Percentiles rank a stretch among this genome's conserved stretches.
Evolutionary conservation across 2,113 vertebrate genomes (phyloP).

Genomic region (Isichthys henryi): DNA sequence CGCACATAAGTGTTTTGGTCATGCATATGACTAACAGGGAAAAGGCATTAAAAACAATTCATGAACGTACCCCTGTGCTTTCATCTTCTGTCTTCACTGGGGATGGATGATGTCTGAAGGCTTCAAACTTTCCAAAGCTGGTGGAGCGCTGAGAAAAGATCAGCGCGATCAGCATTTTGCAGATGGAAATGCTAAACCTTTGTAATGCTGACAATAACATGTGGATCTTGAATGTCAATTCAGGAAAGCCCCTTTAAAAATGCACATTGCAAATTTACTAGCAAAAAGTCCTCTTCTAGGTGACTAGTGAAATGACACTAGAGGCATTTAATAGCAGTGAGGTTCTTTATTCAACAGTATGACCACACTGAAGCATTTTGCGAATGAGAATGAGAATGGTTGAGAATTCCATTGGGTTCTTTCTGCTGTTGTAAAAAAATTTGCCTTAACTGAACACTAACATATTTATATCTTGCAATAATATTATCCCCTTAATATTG

Average conservation of each 20-base stretch:
- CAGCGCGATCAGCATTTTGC: neutral
- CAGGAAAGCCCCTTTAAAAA: neutral
- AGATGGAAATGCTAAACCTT: neutral
- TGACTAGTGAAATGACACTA: neutral
- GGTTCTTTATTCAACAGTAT: neutral
- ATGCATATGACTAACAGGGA: neutral
- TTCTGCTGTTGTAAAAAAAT: slow-evolving; percentile 23
- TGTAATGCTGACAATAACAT: neutral
- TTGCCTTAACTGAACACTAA: slow-evolving; percentile 19
- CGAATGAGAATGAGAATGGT: too few relatives aligned
- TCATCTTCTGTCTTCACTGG: slow-evolving; percentile 60
- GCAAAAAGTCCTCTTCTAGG: neutral
- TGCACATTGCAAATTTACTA: neutral
- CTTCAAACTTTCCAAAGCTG: slow-evolving; percentile 80
- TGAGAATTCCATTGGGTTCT: neutral
- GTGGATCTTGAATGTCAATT: neutral
- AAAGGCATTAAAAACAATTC: neutral
- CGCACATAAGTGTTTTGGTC: neutral
- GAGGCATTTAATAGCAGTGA: neutral
- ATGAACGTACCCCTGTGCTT: slow-evolving; percentile 51
- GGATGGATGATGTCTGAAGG: slow-evolving; percentile 57
- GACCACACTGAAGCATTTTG: neutral
- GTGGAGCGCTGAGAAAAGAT: slow-evolving; percentile 66
- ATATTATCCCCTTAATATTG: slow-evolving; percentile 52
- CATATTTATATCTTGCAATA: slow-evolving; percentile 53